These are phyloP conservation scores for Saguinus midas DNA, from an alignment of 2,113 vertebrate species.

Conservation along the genomic window DNA sequence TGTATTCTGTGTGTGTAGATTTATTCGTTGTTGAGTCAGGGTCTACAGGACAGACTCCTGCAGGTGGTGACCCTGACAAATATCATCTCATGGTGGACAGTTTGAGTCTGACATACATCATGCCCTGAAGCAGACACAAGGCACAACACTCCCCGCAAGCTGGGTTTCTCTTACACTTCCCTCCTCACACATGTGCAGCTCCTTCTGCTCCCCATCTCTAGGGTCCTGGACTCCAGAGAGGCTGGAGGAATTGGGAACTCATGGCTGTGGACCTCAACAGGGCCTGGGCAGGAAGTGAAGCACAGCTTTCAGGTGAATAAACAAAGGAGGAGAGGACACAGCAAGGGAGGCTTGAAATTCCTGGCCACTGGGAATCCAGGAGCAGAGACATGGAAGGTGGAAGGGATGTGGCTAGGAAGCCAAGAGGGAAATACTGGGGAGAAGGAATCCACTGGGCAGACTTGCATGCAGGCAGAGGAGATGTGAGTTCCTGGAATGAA, in stretches of 20 bases:
- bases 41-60: too few relatives aligned
- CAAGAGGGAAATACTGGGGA: background rate
- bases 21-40: too few relatives aligned
- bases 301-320: background rate
- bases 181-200: background rate
- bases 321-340: background rate
- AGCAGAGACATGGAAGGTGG: background rate
- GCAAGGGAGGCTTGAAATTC: background rate
- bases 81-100: background rate
- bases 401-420: background rate
- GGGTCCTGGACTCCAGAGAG: background rate
- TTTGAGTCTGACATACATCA: background rate
- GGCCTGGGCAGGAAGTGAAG: background rate
- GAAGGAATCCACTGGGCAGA: background rate
- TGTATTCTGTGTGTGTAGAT: too few relatives aligned
- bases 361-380: background rate
- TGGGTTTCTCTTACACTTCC: background rate
- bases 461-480: background rate
- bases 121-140: background rate
- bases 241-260: background rate
- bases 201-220: background rate
- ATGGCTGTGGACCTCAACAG: background rate
- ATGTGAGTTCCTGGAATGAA: background rate
- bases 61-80: too few relatives aligned
- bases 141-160: background rate